Conservation (phyloP, 2,888 invertebrate genomes). For the Habroteleia sp. region DNA sequence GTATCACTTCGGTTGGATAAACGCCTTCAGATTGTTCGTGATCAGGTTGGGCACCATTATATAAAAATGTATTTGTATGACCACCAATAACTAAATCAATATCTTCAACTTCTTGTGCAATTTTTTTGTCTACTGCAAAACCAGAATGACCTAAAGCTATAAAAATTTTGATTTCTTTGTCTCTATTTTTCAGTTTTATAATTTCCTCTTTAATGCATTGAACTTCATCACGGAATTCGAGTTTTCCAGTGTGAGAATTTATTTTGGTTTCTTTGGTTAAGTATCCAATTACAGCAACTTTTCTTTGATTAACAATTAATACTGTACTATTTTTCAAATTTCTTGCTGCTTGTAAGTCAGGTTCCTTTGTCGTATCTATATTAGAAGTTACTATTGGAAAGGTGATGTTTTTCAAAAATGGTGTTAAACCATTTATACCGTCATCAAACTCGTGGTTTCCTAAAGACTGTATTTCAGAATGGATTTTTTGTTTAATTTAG, state of each 20-base stretch:
- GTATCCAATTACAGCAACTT: conserved; percentile 93
- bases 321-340: conserved; percentile 86
- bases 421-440: conserved; percentile 87
- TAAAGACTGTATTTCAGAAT: conserved; percentile 88
- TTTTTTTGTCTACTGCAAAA: conserved; percentile 87
- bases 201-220: conserved; percentile 86
- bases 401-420: conserved; percentile 86
- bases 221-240: conserved; percentile 85
- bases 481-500: too few relatives aligned
- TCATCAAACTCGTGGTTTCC: conserved; percentile 97
- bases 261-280: conserved; percentile 89
- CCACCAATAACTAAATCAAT: conserved; percentile 95
- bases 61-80: conserved; percentile 94
- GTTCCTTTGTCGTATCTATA: conserved; percentile 86
- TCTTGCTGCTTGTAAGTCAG: conserved; percentile 82
- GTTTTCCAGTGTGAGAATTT: conserved; percentile 82
- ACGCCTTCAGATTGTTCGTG: conserved; percentile 86
- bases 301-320: conserved; percentile 80
- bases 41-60: conserved; percentile 87
- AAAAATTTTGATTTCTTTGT: conserved; percentile 87
- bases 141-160: conserved; percentile 96
- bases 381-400: conserved; percentile 91
- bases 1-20: conserved; percentile 89
- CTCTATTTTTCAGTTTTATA: conserved; percentile 82
- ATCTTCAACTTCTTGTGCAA: conserved; percentile 88